Conservation (phyloP, 2,797 vertebrate genomes). For the Phrynocephalus vlangalii region DNA sequence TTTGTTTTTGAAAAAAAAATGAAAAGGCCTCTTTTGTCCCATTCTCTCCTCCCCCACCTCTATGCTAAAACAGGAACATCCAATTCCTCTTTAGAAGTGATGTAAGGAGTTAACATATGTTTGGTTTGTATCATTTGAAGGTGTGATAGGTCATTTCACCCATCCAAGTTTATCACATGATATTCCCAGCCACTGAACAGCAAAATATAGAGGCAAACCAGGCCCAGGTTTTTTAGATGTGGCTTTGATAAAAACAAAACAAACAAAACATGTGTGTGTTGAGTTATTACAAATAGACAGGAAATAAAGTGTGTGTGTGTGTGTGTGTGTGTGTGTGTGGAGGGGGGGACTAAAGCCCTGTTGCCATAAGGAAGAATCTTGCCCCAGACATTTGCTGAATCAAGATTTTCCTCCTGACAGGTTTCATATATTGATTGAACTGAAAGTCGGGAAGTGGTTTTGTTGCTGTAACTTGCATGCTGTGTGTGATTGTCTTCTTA, state of each 20-base stretch:
- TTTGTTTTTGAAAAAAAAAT: too few relatives aligned
- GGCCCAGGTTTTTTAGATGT: background rate
- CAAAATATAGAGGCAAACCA: background rate
- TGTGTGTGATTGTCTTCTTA: constrained; percentile 34
- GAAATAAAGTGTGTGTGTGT: background rate
- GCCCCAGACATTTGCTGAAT: background rate
- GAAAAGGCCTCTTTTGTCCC: too few relatives aligned
- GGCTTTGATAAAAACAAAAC: background rate
- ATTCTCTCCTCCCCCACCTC: too few relatives aligned
- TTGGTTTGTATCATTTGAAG: background rate
- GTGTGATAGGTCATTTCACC: background rate
- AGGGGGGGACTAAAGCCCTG: background rate
- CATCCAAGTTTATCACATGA: background rate
- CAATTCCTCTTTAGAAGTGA: background rate
- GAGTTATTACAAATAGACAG: background rate
- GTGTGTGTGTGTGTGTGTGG: background rate
- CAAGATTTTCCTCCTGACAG: constrained; percentile 3
- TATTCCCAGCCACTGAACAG: background rate
- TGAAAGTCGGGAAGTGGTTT: constrained; percentile 11
- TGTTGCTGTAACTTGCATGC: background rate
- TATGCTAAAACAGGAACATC: too few relatives aligned
- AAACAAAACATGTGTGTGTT: background rate
- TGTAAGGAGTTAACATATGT: background rate
- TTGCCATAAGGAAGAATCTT: background rate
- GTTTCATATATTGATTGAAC: constrained; percentile 22